A percentile compares a stretch with the other conserved stretches of the same genome.
phyloP scores from a whole-genome alignment of 1,140 invertebrate species.

The Colletes latitarsis region DNA sequence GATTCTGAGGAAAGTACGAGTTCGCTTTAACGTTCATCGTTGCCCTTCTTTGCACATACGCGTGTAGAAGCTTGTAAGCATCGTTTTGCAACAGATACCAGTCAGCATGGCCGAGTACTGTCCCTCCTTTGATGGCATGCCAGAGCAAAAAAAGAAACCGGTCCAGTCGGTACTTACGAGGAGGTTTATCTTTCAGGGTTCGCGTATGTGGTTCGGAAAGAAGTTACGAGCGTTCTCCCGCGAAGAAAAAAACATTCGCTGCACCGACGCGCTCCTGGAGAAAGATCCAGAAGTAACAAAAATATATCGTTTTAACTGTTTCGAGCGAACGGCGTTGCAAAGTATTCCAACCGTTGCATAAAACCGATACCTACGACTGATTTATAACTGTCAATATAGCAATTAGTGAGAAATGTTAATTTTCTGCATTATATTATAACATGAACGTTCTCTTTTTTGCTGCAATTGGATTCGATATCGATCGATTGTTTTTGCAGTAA shows the following conservation, averaged over 20 bases:
- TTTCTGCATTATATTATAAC: no score
- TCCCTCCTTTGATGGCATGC: conserved; percentile 53
- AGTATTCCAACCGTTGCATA: background rate
- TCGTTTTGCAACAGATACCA: conserved; percentile 51
- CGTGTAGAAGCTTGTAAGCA: conserved; percentile 33
- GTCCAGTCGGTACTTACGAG: conserved; percentile 63
- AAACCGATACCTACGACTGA: background rate
- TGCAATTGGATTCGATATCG: no score
- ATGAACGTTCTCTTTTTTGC: no score
- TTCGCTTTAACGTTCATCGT: conserved; percentile 24
- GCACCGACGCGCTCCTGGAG: background rate
- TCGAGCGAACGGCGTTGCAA: background rate
- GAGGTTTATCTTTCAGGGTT: conserved; percentile 44
- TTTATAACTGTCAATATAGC: background rate
- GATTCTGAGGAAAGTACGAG: conserved; percentile 44
- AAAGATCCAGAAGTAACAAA: background rate
- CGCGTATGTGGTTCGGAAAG: conserved; percentile 33
- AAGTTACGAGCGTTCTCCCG: conserved; percentile 31
- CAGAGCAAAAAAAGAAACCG: conserved; percentile 61
- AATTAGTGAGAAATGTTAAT: no score
- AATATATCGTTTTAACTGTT: background rate
- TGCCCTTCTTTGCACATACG: conserved; percentile 18
- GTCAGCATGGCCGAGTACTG: conserved; percentile 55
- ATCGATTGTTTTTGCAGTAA: no score
- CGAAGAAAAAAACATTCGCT: background rate